Evolutionary conservation across 1,140 invertebrate genomes (phyloP).

Genomic region (Eumeta japonica): DNA sequence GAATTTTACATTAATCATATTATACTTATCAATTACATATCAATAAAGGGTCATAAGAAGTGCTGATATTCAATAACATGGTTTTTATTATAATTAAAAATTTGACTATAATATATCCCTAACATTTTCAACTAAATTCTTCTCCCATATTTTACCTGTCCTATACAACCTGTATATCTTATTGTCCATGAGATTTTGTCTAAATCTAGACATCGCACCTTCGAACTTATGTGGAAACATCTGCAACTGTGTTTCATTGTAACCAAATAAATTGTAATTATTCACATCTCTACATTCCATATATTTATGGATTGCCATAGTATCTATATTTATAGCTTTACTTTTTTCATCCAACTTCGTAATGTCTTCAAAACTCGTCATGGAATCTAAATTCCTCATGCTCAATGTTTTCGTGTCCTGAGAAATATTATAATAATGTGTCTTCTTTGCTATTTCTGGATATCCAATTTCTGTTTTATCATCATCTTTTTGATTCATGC

Average conservation of each 20-base stretch:
- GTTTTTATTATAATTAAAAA: too few relatives aligned
- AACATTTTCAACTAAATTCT: conserved; percentile 27
- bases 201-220: conserved; percentile 50
- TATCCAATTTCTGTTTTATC: conserved; percentile 43
- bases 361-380: conserved; percentile 46
- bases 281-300: conserved; percentile 45
- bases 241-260: conserved; percentile 52
- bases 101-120: conserved; percentile 43
- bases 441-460: conserved; percentile 51
- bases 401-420: conserved; percentile 28
- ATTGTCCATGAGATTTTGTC: conserved; percentile 39
- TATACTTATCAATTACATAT: too few relatives aligned
- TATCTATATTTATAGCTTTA: conserved; percentile 27
- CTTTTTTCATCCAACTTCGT: conserved; percentile 30
- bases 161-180: conserved; percentile 51
- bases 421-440: conserved; percentile 44
- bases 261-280: conserved; percentile 31
- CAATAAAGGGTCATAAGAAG: too few relatives aligned
- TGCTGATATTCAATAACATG: too few relatives aligned
- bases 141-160: conserved; percentile 52
- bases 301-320: conserved; percentile 49
- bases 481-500: conserved; percentile 52
- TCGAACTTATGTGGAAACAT: conserved; percentile 52
- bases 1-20: too few relatives aligned
- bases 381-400: conserved; percentile 48